phyloP scores from a whole-genome alignment of 2,113 vertebrate species.

The Chaetura pelagica region DNA sequence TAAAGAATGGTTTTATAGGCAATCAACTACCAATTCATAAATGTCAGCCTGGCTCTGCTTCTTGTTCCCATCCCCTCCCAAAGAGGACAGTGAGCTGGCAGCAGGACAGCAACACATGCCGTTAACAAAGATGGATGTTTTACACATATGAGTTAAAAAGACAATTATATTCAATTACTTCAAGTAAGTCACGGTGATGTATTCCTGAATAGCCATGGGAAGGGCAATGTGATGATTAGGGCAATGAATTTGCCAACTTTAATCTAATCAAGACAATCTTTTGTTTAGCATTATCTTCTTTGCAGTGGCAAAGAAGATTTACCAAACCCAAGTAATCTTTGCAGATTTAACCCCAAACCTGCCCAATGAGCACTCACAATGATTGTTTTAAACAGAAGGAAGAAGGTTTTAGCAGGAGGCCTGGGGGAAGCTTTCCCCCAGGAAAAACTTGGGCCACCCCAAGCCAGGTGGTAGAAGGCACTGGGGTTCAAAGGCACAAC shows the following conservation, averaged over 20 bases:
- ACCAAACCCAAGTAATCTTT: constrained; percentile 54
- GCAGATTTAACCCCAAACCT: constrained; percentile 55
- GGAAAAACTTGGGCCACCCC: not conserved
- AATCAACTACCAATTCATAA: constrained; percentile 69
- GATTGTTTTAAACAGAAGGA: not conserved
- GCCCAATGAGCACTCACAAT: constrained; percentile 13
- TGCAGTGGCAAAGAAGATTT: constrained; percentile 55
- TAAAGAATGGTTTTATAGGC: constrained; percentile 64
- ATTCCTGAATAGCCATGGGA: constrained; percentile 53
- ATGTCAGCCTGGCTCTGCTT: constrained; percentile 42
- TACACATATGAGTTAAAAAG: constrained; percentile 59
- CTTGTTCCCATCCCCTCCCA: constrained; percentile 38
- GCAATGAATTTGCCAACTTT: constrained; percentile 64
- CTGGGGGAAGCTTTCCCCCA: not conserved
- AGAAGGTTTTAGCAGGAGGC: not conserved
- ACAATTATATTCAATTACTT: constrained; percentile 73
- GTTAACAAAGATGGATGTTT: constrained; percentile 69
- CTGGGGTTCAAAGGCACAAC: accelerated
- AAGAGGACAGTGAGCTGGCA: constrained; percentile 43
- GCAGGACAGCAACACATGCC: not conserved
- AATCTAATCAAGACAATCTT: constrained; percentile 62
- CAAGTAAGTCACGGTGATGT: constrained; percentile 62
- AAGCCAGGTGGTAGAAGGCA: accelerated
- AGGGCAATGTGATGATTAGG: constrained; percentile 53
- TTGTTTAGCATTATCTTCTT: constrained; percentile 63